Evolutionary conservation across 2,113 vertebrate species (phyloP).

Genomic region (Aythya baeri): DNA sequence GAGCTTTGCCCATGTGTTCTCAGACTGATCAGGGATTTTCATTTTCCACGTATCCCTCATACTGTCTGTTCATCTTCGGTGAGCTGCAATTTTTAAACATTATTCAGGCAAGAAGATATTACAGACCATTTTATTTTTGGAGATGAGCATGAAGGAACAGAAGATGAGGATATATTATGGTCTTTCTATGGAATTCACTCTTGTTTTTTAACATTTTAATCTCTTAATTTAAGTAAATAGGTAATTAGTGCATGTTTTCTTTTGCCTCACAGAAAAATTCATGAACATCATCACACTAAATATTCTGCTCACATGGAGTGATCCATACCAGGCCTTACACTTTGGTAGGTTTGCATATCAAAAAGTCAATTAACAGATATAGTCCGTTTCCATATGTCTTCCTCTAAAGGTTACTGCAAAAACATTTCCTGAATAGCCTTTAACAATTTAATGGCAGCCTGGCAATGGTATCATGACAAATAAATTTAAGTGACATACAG

Average conservation of each 20-base stretch:
- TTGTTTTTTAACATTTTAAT: neutral
- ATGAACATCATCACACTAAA: neutral
- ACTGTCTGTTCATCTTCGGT: neutral
- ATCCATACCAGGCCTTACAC: constrained; percentile 13
- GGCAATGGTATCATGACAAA: constrained; percentile 64
- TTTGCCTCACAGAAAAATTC: neutral
- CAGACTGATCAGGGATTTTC: neutral
- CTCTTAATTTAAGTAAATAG: neutral
- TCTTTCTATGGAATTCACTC: neutral
- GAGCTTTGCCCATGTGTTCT: neutral
- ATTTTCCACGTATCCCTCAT: neutral
- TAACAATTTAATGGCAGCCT: constrained; percentile 62
- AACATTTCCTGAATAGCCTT: constrained; percentile 29
- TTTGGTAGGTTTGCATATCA: neutral
- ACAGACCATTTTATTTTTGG: neutral
- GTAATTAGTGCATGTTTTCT: neutral
- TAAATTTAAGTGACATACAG: constrained; percentile 67
- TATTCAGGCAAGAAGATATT: neutral
- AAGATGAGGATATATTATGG: neutral
- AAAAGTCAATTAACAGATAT: constrained; percentile 56
- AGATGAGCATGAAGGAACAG: neutral
- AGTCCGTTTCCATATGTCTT: constrained; percentile 39
- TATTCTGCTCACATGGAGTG: neutral
- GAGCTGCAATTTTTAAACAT: neutral
- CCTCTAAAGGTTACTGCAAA: constrained; percentile 68